Evolutionary conservation across 2,888 invertebrate genomes (phyloP).

Genomic region (Eubasilissa splendida): DNA sequence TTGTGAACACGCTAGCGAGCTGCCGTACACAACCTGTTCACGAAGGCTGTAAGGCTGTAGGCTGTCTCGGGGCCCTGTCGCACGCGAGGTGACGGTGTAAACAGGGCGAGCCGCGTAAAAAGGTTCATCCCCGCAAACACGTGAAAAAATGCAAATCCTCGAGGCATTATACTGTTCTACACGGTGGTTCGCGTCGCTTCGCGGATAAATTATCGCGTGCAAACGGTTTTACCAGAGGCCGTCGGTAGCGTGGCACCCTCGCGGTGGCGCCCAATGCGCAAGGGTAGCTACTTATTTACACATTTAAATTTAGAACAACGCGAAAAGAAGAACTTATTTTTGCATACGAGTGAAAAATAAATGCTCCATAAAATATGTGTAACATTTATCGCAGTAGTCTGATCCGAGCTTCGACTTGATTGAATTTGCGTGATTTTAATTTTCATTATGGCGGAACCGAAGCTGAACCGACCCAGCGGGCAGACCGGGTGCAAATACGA

Average conservation of each 20-base stretch:
- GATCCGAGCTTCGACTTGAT: too few relatives aligned
- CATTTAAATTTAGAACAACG: slow-evolving; percentile 21
- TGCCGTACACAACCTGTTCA: slow-evolving; percentile 29
- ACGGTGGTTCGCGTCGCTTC: slow-evolving; percentile 4
- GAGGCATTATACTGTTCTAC: background rate
- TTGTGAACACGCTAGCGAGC: slow-evolving; percentile 4
- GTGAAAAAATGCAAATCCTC: background rate
- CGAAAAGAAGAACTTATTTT: slow-evolving; percentile 24
- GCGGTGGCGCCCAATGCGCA: slow-evolving; percentile 5
- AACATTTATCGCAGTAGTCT: too few relatives aligned
- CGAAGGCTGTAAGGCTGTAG: background rate
- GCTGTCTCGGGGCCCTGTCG: background rate
- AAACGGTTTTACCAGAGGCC: slow-evolving; percentile 17
- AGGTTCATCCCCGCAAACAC: background rate
- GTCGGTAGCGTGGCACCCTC: slow-evolving; percentile 29
- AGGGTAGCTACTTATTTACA: slow-evolving; percentile 31
- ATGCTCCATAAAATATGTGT: too few relatives aligned
- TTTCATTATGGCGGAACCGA: background rate
- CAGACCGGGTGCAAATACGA: too few relatives aligned
- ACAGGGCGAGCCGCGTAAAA: slow-evolving; percentile 4
- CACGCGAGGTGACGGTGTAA: slow-evolving; percentile 19
- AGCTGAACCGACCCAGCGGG: background rate
- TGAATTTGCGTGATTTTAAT: background rate
- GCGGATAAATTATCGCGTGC: slow-evolving; percentile 26
- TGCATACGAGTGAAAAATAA: slow-evolving; percentile 11